Conservation (phyloP, 2,113 vertebrate species). For the Campylomormyrus tamandua region DNA sequence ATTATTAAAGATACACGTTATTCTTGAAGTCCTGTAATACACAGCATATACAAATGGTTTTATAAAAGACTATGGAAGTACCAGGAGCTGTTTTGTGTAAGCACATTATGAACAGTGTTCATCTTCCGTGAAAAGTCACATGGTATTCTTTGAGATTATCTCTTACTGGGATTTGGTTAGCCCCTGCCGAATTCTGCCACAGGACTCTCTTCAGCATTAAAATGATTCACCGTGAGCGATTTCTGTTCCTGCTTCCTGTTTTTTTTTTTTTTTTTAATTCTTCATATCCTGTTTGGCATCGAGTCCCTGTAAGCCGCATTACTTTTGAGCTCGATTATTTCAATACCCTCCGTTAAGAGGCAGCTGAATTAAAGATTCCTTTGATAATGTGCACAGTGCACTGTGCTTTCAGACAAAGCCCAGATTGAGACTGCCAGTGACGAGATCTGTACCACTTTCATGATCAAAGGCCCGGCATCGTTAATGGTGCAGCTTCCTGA, state of each 20-base stretch:
- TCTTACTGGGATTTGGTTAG: background rate
- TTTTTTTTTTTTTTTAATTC: background rate
- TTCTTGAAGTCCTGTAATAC: background rate
- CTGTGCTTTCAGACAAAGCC: constrained; percentile 13
- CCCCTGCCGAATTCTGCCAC: background rate
- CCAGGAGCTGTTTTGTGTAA: background rate
- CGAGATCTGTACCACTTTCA: constrained; percentile 14
- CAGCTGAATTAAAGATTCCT: constrained; percentile 20
- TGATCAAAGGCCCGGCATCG: constrained; percentile 11
- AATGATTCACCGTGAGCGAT: background rate
- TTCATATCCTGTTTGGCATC: constrained; percentile 6
- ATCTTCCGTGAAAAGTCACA: background rate
- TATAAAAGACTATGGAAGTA: background rate
- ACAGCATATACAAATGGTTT: background rate
- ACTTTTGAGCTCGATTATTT: constrained; percentile 18
- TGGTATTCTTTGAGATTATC: background rate
- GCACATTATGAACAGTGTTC: background rate
- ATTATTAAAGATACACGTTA: background rate
- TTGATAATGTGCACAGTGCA: background rate
- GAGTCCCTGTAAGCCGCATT: background rate
- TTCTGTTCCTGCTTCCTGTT: background rate
- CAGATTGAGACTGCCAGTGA: constrained; percentile 3
- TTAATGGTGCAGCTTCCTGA: constrained; percentile 3
- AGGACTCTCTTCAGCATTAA: background rate
- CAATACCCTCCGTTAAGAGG: background rate